Evolutionary conservation across 2,797 vertebrate genomes (phyloP), one percentile per base, ranked within the genome.

Genomic region (Crocodylus rhombifer): DNA sequence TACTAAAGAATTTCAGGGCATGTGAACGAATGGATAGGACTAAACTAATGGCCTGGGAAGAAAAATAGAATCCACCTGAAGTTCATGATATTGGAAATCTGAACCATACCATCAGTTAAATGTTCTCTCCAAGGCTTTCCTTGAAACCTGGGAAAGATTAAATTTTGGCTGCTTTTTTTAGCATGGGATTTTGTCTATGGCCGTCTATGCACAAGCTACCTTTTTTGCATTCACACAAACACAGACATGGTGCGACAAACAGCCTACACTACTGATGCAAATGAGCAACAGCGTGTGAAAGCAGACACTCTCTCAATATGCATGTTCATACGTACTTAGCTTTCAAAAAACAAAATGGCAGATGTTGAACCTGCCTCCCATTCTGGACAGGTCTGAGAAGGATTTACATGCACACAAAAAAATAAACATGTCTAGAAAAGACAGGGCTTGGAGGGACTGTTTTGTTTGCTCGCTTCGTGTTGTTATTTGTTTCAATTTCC

Each of bases 1-100:
- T 96, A 77, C 67, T 87, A 82, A 97, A 95, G 74, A 87, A 86
- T 77, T 64, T 80, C 67, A 89, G 69, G 6, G 16, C 71, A 33
- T 51, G 77, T 77, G 56, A 89, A 20, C 67, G 78, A 93, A 89
- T 30, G 78, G 65, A 5, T 74, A 95, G n/a, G 71, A 80, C 79
- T 62, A 60, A 80, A 61, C 77, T 90, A 94, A 86, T 3, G 86
- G 77, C n/a, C 15, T 73, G 78, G 75, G 51, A 91, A 90, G 28
- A 85, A 91, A 89, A 88, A 82, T 10, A 80, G 57, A 77, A 75
- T 77, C 33, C 74, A 88, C 36, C 63, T 80, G 36, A 94, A 20
- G 30, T 65, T 74, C 77, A 60, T 4, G 6, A 77, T 80, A 87
- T 56, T 82, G 61, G 78, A 96, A 97, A 94, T 30, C 4, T 18